Percentiles rank a stretch among this genome's conserved stretches.
These are phyloP conservation scores for Leptopilina myrica DNA, from an alignment of 2,888 invertebrate species.

Conservation along the genomic window DNA sequence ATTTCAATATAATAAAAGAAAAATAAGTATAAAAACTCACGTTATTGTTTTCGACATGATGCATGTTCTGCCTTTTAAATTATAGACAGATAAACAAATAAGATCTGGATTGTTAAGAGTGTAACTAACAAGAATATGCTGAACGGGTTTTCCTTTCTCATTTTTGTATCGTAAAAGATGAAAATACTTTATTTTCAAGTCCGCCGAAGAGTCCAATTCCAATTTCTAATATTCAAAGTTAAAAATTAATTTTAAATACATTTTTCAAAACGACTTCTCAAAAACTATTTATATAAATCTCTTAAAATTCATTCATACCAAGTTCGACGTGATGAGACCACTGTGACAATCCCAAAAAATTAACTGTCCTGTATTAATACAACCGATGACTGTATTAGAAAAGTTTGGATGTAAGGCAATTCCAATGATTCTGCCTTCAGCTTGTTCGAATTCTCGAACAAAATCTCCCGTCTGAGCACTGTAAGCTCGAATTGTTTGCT, in stretches of 20 bases:
- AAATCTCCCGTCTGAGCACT: conserved; percentile 83
- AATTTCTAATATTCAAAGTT: conserved; percentile 53
- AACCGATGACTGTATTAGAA: conserved; percentile 78
- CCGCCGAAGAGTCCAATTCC: conserved; percentile 42
- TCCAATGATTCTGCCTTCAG: conserved; percentile 78
- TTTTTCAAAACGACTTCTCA: no score
- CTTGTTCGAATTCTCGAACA: conserved; percentile 79
- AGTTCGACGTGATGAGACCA: conserved; percentile 77
- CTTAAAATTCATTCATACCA: conserved; percentile 69
- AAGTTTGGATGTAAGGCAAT: conserved; percentile 77
- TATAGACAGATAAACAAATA: conserved; percentile 62
- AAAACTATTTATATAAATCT: no score
- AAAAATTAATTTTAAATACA: not conserved
- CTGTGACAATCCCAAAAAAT: conserved; percentile 79
- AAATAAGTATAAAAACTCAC: not conserved
- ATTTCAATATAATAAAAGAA: not conserved
- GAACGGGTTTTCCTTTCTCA: conserved; percentile 55
- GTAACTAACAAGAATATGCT: conserved; percentile 66
- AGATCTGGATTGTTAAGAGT: conserved; percentile 52
- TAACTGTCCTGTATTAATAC: conserved; percentile 79
- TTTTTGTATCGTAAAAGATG: conserved; percentile 66
- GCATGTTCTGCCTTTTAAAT: conserved; percentile 64
- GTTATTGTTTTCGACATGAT: conserved; percentile 43
- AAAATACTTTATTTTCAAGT: conserved; percentile 69
- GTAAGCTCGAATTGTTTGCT: conserved; percentile 80